Evolutionary conservation across 1,140 invertebrate genomes (phyloP).

Genomic region (Lepidurus packardi): DNA sequence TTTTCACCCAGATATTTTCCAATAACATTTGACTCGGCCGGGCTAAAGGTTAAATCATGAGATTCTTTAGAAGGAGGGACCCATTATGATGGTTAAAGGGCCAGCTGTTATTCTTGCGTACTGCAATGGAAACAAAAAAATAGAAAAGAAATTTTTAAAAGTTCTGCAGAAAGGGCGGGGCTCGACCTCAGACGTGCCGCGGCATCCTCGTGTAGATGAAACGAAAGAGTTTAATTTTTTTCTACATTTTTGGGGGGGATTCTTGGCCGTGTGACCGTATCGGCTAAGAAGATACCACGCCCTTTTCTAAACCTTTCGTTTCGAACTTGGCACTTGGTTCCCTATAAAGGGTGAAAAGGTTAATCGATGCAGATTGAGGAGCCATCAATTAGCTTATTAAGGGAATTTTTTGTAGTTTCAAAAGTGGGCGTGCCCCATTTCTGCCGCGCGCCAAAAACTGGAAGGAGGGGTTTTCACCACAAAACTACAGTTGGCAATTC

Average conservation of each 20-base stretch:
- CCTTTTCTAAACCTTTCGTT: not conserved
- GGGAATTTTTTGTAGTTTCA: not conserved
- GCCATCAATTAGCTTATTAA: not conserved
- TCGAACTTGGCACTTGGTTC: not conserved
- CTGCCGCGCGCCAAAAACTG: not conserved
- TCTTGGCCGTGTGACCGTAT: not conserved
- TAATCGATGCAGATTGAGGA: not conserved
- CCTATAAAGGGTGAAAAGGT: conserved; percentile 13
- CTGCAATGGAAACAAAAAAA: not conserved
- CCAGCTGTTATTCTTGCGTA: not conserved
- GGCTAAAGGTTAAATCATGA: conserved; percentile 6
- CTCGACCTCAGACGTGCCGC: not conserved
- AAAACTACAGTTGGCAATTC: not conserved
- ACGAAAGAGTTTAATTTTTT: not conserved
- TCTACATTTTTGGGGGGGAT: not conserved
- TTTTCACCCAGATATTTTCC: not conserved
- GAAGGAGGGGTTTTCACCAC: not conserved
- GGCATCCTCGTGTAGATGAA: not conserved
- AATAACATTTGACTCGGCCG: not conserved
- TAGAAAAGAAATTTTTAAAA: not conserved
- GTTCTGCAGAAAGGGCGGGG: not conserved
- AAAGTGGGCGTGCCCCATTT: not conserved
- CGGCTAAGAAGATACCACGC: not conserved
- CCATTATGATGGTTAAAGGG: conserved; percentile 4
- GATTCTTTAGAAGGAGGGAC: not conserved